Conservation (phyloP, 2,797 vertebrate species). For the Prionace glauca region DNA sequence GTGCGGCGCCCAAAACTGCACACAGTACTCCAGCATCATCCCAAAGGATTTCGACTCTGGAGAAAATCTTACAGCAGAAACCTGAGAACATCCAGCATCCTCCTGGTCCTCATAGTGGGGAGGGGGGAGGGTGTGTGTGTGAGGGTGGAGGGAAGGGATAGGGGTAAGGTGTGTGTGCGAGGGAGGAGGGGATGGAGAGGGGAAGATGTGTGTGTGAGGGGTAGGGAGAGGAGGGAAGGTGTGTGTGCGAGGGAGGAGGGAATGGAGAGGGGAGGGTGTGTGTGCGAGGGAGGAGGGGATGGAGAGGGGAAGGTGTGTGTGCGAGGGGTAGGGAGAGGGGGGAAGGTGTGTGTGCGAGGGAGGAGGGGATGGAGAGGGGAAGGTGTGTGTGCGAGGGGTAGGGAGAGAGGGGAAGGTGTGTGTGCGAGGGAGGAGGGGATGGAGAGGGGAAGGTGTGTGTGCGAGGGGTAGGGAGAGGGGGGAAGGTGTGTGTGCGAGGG, state of each 20-base stretch:
- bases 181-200: neutral
- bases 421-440: too few relatives aligned
- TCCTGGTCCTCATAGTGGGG: neutral
- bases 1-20: too few relatives aligned
- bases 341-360: too few relatives aligned
- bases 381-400: neutral
- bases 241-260: neutral
- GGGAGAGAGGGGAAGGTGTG: neutral
- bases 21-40: too few relatives aligned
- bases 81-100: neutral
- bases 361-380: neutral
- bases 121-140: too few relatives aligned
- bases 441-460: neutral
- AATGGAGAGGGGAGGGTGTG: neutral
- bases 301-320: neutral
- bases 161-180: neutral
- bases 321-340: too few relatives aligned
- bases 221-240: too few relatives aligned
- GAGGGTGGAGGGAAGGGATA: neutral
- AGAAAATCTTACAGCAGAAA: conserved; percentile 4
- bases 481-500: too few relatives aligned
- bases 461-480: too few relatives aligned
- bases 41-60: neutral
- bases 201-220: neutral
- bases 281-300: too few relatives aligned